These are phyloP conservation scores for Sebastes trivittatus DNA, from an alignment of 2,797 vertebrate species.

Conservation along the genomic window DNA sequence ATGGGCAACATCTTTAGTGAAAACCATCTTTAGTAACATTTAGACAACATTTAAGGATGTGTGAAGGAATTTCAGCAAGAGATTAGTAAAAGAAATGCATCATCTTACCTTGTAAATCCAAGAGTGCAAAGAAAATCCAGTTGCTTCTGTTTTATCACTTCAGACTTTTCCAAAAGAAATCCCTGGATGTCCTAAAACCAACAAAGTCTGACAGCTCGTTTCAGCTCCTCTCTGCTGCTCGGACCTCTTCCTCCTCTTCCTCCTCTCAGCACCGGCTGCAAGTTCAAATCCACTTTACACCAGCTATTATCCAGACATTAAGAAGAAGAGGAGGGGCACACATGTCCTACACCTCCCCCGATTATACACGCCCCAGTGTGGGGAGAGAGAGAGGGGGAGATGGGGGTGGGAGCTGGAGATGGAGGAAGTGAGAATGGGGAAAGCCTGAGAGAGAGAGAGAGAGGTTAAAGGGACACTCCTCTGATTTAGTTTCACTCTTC, in stretches of 20 bases:
- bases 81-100: neutral
- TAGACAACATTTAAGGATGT: neutral
- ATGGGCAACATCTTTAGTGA: neutral
- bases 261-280: constrained; percentile 81
- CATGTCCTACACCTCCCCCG: constrained; percentile 23
- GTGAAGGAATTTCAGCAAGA: neutral
- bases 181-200: neutral
- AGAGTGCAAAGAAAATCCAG: neutral
- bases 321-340: constrained; percentile 84
- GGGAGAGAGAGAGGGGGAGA: neutral
- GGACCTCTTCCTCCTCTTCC: constrained; percentile 50
- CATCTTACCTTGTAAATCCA: no score
- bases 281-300: constrained; percentile 92
- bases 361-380: constrained; percentile 36
- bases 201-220: neutral
- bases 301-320: constrained; percentile 85
- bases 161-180: neutral
- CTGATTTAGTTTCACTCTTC: no score
- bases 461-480: neutral
- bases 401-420: neutral
- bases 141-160: neutral
- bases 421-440: neutral
- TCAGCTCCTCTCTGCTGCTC: constrained; percentile 27
- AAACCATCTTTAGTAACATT: neutral
- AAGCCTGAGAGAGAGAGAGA: neutral